Evolutionary conservation across 2,888 invertebrate genomes (phyloP), one percentile per base, ranked within the genome.

Genomic region (Drosophila barbarae): DNA sequence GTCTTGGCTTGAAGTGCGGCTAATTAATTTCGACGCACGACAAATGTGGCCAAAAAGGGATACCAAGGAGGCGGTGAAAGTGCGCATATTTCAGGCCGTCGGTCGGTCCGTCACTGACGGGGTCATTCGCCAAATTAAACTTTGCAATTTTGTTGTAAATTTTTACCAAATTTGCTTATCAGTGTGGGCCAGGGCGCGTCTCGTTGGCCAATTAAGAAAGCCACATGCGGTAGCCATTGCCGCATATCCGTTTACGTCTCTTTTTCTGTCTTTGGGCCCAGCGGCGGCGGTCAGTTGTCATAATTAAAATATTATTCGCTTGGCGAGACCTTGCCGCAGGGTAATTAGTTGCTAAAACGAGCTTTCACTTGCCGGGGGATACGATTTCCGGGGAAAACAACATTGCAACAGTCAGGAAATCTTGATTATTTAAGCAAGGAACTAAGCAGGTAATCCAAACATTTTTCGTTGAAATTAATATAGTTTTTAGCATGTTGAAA

Each of bases 111-210:
- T 4, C 44, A 15, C 44, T 69, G 81, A 77, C 71, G 67, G 66
- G 69, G 68, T 61, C 71, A 69, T 73, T 58, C 57, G 32, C 55
- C 55, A 77, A 72, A 65, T 58, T 71, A 63, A 69, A 71, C 65
- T 53, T 55, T 65, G 55, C 71, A 70, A 68, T 64, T 70, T 72
- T 69, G 61, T 71, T 76, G 76, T 73, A 71, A 38, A 73, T 73
- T 72, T 79, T 73, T 71, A 52, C 70, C 72, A 83, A 83, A 83
- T 81, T 81, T 81, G 81, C 84, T 83, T 83, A 81, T 81, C 81
- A 71, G 52, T 60, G 32, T 38, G 38, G 61, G 36, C 39, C 54
- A 50, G 53, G 28, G 12, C 15, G 52, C 59, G 39, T 42, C 35
- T 71, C 57, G 58, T 71, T 75, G 61, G 71, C 65, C 72, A 77